Conservation (phyloP, 2,113 vertebrate genomes). For the Hipposideros armiger region DNA sequence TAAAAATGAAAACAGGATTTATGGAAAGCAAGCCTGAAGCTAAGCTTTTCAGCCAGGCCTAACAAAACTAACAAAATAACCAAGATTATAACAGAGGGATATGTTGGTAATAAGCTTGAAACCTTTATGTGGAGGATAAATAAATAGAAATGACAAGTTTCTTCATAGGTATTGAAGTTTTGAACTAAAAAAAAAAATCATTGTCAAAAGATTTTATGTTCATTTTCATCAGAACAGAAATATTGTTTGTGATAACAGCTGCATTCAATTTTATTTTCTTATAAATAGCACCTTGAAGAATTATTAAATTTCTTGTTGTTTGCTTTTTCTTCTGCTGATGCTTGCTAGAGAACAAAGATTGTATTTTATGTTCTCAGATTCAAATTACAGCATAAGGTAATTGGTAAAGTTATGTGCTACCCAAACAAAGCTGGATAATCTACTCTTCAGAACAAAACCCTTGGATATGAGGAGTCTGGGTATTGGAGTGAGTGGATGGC, state of each 20-base stretch:
- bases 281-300: background rate
- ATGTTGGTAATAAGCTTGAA: background rate
- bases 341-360: conserved; percentile 53
- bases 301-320: background rate
- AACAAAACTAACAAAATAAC: background rate
- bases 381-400: background rate
- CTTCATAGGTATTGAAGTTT: background rate
- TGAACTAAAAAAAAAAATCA: background rate
- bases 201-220: background rate
- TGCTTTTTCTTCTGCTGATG: conserved; percentile 31
- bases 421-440: conserved; percentile 31
- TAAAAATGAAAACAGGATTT: background rate
- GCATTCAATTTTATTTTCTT: background rate
- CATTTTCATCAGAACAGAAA: background rate
- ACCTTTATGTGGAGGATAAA: background rate
- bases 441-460: background rate
- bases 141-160: background rate
- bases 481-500: background rate
- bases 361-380: background rate
- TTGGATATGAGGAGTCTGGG: background rate
- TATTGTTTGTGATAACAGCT: background rate
- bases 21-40: background rate
- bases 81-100: background rate
- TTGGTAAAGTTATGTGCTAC: background rate
- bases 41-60: background rate